phyloP scores from a whole-genome alignment of 2,888 invertebrate genomes.

The Halictus quadricinctus region DNA sequence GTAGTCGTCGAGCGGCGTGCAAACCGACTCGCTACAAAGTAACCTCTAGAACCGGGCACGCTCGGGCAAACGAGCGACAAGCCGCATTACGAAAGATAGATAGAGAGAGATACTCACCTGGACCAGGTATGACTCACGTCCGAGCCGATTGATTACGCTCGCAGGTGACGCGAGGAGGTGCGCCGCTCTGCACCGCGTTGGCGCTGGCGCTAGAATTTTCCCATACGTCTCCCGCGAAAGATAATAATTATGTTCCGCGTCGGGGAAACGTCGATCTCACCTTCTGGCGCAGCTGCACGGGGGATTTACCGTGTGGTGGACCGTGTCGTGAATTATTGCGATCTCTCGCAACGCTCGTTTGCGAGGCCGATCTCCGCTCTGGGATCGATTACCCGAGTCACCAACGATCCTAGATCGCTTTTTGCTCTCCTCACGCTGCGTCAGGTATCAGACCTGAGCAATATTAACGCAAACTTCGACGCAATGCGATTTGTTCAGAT shows the following conservation, averaged over 20 bases:
- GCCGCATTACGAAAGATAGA: slow-evolving; percentile 8
- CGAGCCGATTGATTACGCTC: slow-evolving; percentile 49
- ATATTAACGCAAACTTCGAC: neutral
- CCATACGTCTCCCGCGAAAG: slow-evolving; percentile 25
- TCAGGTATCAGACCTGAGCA: neutral
- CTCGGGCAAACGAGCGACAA: slow-evolving; percentile 9
- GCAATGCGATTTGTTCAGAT: neutral
- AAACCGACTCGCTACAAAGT: slow-evolving; percentile 18
- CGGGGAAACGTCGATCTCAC: slow-evolving; percentile 51
- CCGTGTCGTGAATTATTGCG: slow-evolving; percentile 32
- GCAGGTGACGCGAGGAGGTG: slow-evolving; percentile 47
- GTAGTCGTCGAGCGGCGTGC: neutral
- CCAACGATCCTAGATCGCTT: neutral
- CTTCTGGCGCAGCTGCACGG: slow-evolving; percentile 4
- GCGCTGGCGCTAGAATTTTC: slow-evolving; percentile 57
- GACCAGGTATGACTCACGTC: slow-evolving; percentile 32
- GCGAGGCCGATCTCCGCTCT: slow-evolving; percentile 3
- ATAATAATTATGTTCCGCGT: slow-evolving; percentile 52
- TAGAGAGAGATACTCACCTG: slow-evolving; percentile 6
- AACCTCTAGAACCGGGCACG: slow-evolving; percentile 10
- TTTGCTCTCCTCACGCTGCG: neutral
- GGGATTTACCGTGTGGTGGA: slow-evolving; percentile 27
- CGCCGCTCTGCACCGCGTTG: slow-evolving; percentile 8
- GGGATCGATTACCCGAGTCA: slow-evolving; percentile 5
- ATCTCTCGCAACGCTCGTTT: slow-evolving; percentile 8